These are phyloP conservation scores for Ctenicera cuprea DNA, from an alignment of 2,888 invertebrate genomes.

Conservation along the genomic window DNA sequence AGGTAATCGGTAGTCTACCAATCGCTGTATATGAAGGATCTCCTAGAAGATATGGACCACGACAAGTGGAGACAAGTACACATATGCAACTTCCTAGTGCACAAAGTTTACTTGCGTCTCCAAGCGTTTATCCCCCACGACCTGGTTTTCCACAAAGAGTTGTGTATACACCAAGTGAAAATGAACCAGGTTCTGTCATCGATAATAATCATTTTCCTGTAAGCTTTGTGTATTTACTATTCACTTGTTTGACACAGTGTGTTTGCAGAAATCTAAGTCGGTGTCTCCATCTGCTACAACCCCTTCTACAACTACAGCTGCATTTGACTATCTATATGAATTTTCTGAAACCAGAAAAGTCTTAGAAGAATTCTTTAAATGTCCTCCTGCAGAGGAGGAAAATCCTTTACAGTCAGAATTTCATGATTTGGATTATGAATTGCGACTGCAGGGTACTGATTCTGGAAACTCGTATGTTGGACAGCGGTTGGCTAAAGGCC, in stretches of 20 bases:
- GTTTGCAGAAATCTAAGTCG: conserved; percentile 27
- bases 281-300: conserved; percentile 40
- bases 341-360: conserved; percentile 95
- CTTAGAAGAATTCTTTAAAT: conserved; percentile 93
- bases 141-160: conserved; percentile 91
- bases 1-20: conserved; percentile 89
- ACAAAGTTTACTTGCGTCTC: conserved; percentile 77
- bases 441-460: conserved; percentile 79
- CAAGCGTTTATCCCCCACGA: conserved; percentile 84
- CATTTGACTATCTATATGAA: conserved; percentile 93
- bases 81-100: conserved; percentile 76
- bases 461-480: conserved; percentile 86
- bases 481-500: conserved; percentile 81
- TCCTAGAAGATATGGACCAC: conserved; percentile 88
- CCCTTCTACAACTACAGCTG: conserved; percentile 72
- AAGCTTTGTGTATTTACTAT: conserved; percentile 55
- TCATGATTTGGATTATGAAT: conserved; percentile 85
- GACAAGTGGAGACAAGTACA: conserved; percentile 70
- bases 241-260: neutral
- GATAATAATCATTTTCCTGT: conserved; percentile 68
- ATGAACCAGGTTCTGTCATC: conserved; percentile 64
- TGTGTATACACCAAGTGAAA: conserved; percentile 71
- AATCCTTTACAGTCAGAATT: conserved; percentile 75
- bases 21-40: conserved; percentile 96
- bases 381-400: conserved; percentile 81